phyloP scores from a whole-genome alignment of 2,888 invertebrate species.

The Phyto melanocephala region DNA sequence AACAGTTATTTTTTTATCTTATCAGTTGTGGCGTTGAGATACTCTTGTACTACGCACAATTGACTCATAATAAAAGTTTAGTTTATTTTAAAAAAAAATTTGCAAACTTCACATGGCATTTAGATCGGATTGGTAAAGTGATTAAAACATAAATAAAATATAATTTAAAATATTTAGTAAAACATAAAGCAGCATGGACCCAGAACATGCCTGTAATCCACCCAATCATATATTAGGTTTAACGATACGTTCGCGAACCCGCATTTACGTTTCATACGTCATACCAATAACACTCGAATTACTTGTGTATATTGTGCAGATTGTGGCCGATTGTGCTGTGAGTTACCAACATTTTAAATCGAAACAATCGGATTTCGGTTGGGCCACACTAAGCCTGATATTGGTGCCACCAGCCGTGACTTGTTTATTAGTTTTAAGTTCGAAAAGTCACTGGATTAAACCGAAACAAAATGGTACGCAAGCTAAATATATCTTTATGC shows the following conservation, averaged over 20 bases:
- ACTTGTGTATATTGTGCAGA: constrained; percentile 83
- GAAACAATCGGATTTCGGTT: constrained; percentile 80
- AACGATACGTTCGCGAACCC: constrained; percentile 75
- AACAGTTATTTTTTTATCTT: constrained; percentile 23
- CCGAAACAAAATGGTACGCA: constrained; percentile 73
- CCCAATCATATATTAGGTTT: constrained; percentile 76
- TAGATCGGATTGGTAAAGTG: background rate
- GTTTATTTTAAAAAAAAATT: constrained; percentile 55
- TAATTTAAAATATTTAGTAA: background rate
- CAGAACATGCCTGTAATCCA: constrained; percentile 69
- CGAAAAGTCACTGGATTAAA: constrained; percentile 81
- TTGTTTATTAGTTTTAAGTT: constrained; percentile 81
- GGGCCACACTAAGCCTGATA: constrained; percentile 79
- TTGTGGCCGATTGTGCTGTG: constrained; percentile 84
- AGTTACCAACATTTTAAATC: constrained; percentile 83
- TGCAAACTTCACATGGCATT: constrained; percentile 54
- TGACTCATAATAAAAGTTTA: constrained; percentile 54
- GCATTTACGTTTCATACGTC: constrained; percentile 78
- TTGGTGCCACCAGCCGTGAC: constrained; percentile 82
- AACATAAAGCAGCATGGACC: constrained; percentile 16
- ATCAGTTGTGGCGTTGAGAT: constrained; percentile 18
- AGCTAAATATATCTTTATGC: constrained; percentile 66
- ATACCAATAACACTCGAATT: constrained; percentile 82
- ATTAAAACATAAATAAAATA: background rate
- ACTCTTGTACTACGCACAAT: background rate